phyloP scores from a whole-genome alignment of 2,113 vertebrate genomes.

The Sakesphorus luctuosus region DNA sequence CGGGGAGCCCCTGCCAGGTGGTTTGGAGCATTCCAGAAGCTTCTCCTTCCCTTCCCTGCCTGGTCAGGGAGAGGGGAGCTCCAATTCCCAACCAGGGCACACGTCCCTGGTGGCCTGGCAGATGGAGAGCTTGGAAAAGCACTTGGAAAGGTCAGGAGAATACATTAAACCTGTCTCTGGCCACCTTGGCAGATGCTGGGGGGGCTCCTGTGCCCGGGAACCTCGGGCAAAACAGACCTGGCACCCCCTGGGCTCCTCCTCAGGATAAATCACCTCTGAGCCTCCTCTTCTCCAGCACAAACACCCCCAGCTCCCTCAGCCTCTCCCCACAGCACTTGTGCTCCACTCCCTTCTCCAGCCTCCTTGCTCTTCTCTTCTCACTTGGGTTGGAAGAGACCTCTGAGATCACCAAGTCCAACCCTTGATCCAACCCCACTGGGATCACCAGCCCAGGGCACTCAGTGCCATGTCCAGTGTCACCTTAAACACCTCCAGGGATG shows the following conservation, averaged over 20 bases:
- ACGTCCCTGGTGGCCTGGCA: background rate
- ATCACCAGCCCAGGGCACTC: too few relatives aligned
- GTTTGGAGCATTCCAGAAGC: background rate
- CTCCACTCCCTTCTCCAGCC: too few relatives aligned
- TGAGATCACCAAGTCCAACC: too few relatives aligned
- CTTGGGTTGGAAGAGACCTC: too few relatives aligned
- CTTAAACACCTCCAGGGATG: too few relatives aligned
- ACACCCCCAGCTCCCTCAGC: too few relatives aligned
- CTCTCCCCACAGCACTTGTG: too few relatives aligned
- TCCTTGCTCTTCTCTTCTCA: too few relatives aligned
- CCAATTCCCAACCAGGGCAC: accelerated
- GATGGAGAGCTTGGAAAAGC: background rate
- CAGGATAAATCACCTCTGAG: too few relatives aligned
- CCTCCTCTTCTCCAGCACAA: too few relatives aligned
- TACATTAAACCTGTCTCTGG: background rate
- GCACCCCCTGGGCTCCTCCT: background rate
- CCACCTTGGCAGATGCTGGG: background rate
- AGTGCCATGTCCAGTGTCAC: too few relatives aligned
- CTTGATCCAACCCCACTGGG: too few relatives aligned
- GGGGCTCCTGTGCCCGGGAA: background rate
- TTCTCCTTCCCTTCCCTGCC: background rate
- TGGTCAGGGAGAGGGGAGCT: accelerated
- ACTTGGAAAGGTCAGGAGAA: background rate
- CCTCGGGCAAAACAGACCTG: background rate
- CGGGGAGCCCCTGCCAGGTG: background rate